phyloP scores from a whole-genome alignment of 2,888 invertebrate genomes.

The Parnassius glacialis region DNA sequence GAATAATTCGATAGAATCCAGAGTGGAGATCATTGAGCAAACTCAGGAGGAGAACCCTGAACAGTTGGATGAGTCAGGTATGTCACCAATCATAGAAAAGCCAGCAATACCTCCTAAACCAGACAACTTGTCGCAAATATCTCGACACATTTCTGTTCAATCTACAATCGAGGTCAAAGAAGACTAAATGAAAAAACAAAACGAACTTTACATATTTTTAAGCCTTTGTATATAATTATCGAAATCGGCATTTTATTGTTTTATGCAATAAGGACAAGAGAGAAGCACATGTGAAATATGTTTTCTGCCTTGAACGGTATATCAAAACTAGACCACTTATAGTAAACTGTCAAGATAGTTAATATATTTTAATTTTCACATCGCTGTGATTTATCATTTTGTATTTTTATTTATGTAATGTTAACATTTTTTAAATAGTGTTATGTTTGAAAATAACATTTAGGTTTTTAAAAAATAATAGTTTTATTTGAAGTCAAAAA shows the following conservation, averaged over 20 bases:
- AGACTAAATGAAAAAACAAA: conserved; percentile 16
- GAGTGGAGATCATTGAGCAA: conserved; percentile 26
- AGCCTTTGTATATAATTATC: conserved; percentile 6
- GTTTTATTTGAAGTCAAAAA: too few relatives aligned
- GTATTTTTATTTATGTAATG: too few relatives aligned
- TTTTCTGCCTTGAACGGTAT: too few relatives aligned
- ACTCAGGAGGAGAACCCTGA: conserved; percentile 10
- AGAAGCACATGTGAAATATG: too few relatives aligned
- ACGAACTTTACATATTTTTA: neutral
- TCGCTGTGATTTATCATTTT: too few relatives aligned
- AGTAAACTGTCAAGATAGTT: too few relatives aligned
- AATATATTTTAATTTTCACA: too few relatives aligned
- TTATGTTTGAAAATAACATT: too few relatives aligned
- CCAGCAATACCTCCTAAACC: conserved; percentile 63
- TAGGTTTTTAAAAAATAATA: too few relatives aligned
- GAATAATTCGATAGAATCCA: conserved; percentile 27
- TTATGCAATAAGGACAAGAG: too few relatives aligned
- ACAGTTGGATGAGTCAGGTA: conserved; percentile 36
- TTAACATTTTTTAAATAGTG: too few relatives aligned
- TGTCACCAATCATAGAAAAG: conserved; percentile 42
- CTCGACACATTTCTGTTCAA: conserved; percentile 32
- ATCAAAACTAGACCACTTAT: too few relatives aligned
- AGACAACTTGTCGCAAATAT: conserved; percentile 38
- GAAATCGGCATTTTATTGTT: neutral
- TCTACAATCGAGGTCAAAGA: conserved; percentile 25